Evolutionary conservation across 2,888 invertebrate species (phyloP), one percentile per base, ranked within the genome.

Genomic region (Hirtodrosophila confusa): DNA sequence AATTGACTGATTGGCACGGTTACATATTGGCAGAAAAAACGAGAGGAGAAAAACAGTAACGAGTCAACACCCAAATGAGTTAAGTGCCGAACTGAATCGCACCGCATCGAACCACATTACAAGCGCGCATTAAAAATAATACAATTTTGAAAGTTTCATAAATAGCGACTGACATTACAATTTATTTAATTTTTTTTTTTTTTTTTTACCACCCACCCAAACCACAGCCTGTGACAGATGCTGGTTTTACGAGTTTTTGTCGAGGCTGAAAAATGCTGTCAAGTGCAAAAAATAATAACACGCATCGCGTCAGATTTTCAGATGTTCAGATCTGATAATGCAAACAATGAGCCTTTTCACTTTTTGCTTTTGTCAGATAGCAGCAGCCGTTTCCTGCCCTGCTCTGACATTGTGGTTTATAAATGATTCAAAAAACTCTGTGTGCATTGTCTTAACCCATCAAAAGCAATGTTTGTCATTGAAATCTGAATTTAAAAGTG

Each of bases 231-330:
- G 24, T 9, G 33, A 37, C 60, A 58, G 41, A 39, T 37, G 47
- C 24, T 45, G 29, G 43, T 45, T 58, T 41, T 43, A 36, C 39
- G 11, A 44, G 47, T 65, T 69, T 62, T 62, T 66, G 44, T 54
- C 23, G 68, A 45, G 47, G 53, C 53, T 68, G 56, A 31, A 69
- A 72, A 68, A 66, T 50, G 66, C 75, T 71, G 71, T 80, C 71
- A 68, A 72, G 66, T 69, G 72, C 58, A 78, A 78, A 75, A 82
- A 86, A 88, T 74, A 86, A 77, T 72, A 86, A 73, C 84, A 79
- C 72, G 79, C 78, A 67, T 84, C 80, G 75, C 75, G 71, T 71
- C 78, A 73, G 84, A 86, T 80, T 83, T 71, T 80, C 73, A 51
- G 69, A 83, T 76, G 73, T 69, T 66, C 83, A 66, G 73, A 64